Conservation (phyloP, 2,888 invertebrate species). For the Itoplectis maculator region DNA sequence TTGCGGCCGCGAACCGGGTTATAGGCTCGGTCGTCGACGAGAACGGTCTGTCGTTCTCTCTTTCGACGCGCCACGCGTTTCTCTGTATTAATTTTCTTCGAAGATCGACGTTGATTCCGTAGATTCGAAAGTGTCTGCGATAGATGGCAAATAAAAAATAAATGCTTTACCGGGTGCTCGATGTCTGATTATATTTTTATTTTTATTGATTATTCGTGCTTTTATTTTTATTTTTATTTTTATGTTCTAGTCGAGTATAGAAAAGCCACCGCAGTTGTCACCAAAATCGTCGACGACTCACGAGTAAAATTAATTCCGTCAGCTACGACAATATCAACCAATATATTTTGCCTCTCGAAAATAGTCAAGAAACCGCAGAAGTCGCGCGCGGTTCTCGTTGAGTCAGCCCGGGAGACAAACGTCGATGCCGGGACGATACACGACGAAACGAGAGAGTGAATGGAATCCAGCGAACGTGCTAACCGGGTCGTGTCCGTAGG, state of each 20-base stretch:
- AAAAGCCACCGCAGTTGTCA: too few relatives aligned
- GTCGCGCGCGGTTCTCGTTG: not conserved
- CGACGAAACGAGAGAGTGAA: constrained; percentile 73
- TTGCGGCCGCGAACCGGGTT: constrained; percentile 63
- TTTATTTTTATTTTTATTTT: too few relatives aligned
- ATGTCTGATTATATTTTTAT: too few relatives aligned
- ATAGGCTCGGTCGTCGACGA: constrained; percentile 11
- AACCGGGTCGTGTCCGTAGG: constrained; percentile 43
- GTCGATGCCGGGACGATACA: constrained; percentile 24
- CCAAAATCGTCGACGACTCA: too few relatives aligned
- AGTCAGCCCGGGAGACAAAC: not conserved
- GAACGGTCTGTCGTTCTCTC: constrained; percentile 27
- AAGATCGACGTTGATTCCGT: too few relatives aligned
- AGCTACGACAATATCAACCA: too few relatives aligned
- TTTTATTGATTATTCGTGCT: too few relatives aligned
- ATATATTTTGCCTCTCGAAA: not conserved
- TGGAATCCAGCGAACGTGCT: constrained; percentile 73
- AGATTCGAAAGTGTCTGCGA: too few relatives aligned
- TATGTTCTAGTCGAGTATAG: too few relatives aligned
- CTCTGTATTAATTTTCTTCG: not conserved
- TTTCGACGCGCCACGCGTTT: constrained; percentile 1
- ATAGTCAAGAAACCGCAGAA: not conserved
- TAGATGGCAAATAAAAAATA: too few relatives aligned
- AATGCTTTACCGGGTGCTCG: too few relatives aligned
- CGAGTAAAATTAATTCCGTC: too few relatives aligned